A percentile compares a stretch with the other conserved stretches of the same genome.
Evolutionary conservation across 2,888 invertebrate genomes (phyloP).

Genomic region (Drosophila putrida): DNA sequence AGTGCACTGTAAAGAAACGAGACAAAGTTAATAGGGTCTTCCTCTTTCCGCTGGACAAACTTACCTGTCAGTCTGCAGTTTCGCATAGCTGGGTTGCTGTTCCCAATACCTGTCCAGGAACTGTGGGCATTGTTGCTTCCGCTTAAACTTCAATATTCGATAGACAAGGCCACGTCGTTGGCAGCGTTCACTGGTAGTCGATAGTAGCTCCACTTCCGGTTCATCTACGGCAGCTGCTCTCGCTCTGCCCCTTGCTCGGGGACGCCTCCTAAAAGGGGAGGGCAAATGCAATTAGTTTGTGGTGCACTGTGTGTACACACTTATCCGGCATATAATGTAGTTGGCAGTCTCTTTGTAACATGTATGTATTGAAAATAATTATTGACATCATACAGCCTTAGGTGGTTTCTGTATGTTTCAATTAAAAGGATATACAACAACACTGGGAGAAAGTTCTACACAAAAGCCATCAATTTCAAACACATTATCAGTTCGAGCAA

Average conservation of each 20-base stretch:
- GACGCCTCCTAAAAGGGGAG: constrained; percentile 63
- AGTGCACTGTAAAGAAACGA: constrained; percentile 75
- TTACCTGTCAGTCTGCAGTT: constrained; percentile 74
- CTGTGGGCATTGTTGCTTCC: constrained; percentile 73
- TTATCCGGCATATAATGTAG: not conserved
- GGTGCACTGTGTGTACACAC: not conserved
- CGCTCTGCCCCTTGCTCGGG: constrained; percentile 35
- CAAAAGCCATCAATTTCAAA: too few relatives aligned
- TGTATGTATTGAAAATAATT: not conserved
- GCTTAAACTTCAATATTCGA: constrained; percentile 66
- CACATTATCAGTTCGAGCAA: too few relatives aligned
- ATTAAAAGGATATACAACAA: too few relatives aligned
- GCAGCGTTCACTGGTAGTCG: constrained; percentile 71
- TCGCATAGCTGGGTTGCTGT: constrained; percentile 82
- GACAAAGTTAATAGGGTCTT: not conserved
- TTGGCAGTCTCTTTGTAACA: not conserved
- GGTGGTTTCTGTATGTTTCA: too few relatives aligned
- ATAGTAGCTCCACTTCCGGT: constrained; percentile 81
- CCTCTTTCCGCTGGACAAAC: not conserved
- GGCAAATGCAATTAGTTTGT: constrained; percentile 27
- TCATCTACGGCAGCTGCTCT: constrained; percentile 50
- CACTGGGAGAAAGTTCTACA: too few relatives aligned
- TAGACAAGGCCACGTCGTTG: constrained; percentile 65
- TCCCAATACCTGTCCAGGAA: constrained; percentile 84
- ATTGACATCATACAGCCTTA: too few relatives aligned